phyloP scores from a whole-genome alignment of 2,888 invertebrate species.

The Anorthoa munda region DNA sequence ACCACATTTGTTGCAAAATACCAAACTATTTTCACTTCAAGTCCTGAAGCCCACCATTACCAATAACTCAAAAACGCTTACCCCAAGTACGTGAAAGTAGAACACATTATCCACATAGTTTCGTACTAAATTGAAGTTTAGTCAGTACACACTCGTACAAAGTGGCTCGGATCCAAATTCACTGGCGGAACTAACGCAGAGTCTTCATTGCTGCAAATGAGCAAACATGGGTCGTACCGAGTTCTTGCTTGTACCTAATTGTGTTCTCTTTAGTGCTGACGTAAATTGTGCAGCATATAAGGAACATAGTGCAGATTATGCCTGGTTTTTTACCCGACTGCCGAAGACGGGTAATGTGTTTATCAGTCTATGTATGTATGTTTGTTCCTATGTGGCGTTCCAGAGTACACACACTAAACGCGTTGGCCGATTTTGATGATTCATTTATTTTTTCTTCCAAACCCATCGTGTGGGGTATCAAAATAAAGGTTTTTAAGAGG shows the following conservation, averaged over 20 bases:
- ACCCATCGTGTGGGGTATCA: too few species aligned
- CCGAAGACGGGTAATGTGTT: too few species aligned
- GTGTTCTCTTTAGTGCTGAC: background rate
- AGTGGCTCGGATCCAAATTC: slow-evolving; percentile 43
- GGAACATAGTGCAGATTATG: background rate
- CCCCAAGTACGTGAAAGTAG: slow-evolving; percentile 11
- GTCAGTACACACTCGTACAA: slow-evolving; percentile 26
- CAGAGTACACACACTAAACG: too few species aligned
- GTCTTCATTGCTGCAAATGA: slow-evolving; percentile 47
- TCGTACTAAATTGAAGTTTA: slow-evolving; percentile 47
- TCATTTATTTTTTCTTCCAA: too few species aligned
- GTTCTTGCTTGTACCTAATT: slow-evolving; percentile 20
- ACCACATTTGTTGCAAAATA: too few species aligned
- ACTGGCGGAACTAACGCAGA: slow-evolving; percentile 21
- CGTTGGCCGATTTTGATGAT: too few species aligned
- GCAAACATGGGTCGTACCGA: slow-evolving; percentile 34
- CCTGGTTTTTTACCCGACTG: too few species aligned
- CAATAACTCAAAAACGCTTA: slow-evolving; percentile 14
- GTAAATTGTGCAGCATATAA: background rate
- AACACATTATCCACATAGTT: slow-evolving; percentile 29
- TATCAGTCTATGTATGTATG: too few species aligned
- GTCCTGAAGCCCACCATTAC: background rate
- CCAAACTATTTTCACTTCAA: too few species aligned
- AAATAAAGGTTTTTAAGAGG: too few species aligned
- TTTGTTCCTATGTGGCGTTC: too few species aligned